Base-by-base conservation (phyloP, 2,113 vertebrate species). In the Perca fluviatilis region DNA sequence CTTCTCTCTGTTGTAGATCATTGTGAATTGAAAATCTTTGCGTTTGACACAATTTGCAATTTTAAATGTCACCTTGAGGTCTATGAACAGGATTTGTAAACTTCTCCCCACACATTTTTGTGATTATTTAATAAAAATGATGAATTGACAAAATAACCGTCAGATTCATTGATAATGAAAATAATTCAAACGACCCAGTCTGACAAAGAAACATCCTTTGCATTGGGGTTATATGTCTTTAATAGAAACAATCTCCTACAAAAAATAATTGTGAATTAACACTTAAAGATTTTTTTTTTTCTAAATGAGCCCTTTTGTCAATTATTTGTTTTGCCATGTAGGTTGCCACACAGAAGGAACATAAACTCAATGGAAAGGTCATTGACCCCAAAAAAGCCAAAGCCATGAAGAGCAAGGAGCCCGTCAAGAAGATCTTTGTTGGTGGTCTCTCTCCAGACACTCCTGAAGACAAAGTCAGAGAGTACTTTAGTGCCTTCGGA, bases 331-430 rank as follows among this genome's bases (percentile, higher is more conserved):
- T 62, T 36, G 11, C 36, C 58, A 33, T 77, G 5, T 90, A 99
- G 98, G 98, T 99, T 67, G 97, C 96, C 92, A 94, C 97, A 86
- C 97, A 98, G 89, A 99, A 99, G 85, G 98, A 99, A 84, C 98
- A 99, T 89, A 99, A 99, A 93, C 95, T 99, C 86, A 99, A 99
- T 82, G 98, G 98, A 62, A 99, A 99, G 88, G 98, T 99, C 85
- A 99, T 99, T 78, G 98, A 99, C 93, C 98, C 98, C 51, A 99
- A 99, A 95, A 98, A 97, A 94, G 98, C 98, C 87, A 99, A 99
- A 94, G 98, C 98, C 79, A 99, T 99, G 98, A 99, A 99, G 95
- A 97, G 96, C 89, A 99, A 99, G 94, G 98, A 99, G 86, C 98
- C 98, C 0, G 96, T 99, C 62, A 99, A 98, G 95, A 99, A 99